These are phyloP conservation scores for Pomatorhinus ruficollis DNA, from an alignment of 2,113 vertebrate genomes.

Conservation along the genomic window DNA sequence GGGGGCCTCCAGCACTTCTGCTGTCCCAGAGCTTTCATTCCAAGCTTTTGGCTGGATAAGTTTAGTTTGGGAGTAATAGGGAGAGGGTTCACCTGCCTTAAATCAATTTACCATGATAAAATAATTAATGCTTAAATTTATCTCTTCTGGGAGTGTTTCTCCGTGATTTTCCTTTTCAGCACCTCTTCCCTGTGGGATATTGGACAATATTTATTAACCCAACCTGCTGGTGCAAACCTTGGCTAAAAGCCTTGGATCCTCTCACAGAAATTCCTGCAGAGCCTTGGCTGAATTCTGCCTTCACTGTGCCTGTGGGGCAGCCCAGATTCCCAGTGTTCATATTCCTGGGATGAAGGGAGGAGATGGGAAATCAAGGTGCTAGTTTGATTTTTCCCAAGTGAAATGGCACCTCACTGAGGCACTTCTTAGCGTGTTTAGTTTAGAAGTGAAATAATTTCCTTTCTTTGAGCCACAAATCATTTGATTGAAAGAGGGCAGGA, in stretches of 20 bases:
- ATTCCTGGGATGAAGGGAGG: neutral
- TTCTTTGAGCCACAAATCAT: too few species aligned
- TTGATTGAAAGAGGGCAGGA: neutral
- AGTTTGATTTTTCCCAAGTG: rapidly evolving
- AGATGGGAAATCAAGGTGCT: too few species aligned
- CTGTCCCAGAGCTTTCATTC: neutral
- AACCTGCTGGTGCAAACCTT: neutral
- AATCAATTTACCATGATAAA: neutral
- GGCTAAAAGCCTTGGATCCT: neutral
- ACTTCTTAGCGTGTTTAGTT: rapidly evolving
- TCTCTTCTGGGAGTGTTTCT: neutral
- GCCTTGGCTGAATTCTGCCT: neutral
- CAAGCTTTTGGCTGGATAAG: neutral
- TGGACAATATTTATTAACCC: too few species aligned
- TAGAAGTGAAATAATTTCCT: neutral
- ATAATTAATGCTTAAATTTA: neutral
- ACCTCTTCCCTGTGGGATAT: neutral
- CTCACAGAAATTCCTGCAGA: neutral
- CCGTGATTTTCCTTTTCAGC: neutral
- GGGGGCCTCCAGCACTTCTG: neutral
- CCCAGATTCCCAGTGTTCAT: neutral
- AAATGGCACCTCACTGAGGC: neutral
- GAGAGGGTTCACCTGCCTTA: neutral
- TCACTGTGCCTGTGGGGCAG: neutral
- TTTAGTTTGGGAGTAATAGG: neutral